Evolutionary conservation across 2,888 invertebrate genomes (phyloP), one percentile per base, ranked within the genome.

Genomic region (Allophyes oxyacanthae): DNA sequence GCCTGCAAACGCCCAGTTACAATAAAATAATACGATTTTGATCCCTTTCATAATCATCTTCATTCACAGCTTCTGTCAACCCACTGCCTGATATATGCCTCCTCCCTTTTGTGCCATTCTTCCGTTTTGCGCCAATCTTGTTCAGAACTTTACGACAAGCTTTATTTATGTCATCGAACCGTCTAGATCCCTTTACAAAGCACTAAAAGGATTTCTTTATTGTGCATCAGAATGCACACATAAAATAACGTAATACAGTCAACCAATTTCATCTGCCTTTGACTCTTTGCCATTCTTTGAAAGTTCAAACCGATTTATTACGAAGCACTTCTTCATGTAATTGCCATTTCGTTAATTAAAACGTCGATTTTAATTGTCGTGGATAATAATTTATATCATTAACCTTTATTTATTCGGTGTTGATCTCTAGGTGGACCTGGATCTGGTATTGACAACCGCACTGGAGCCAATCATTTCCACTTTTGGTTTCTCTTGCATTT

Each of bases 331-430:
- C 34, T 52, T 32, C 34, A 32, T 34, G 3, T 13, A 65, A 66
- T 50, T 54, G 0, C 36, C 10, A 38, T 36, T 65, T 38, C 59
- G 34, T 65, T 52, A 28, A 58, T 58, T 71, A 58, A 57, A 38
- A 56, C 26, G 14, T 11, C 46, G 48, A 30, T 49, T 45, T 36
- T 41, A 15, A 41, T 49, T 65, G 49, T 34, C 25, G 37, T 52
- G 44, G n/a, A 28, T 48, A 36, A 52, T 66, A 36, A 52, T 66
- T 66, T 71, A 52, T 38, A 34, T 52, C 58, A 66, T 66, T 66
- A 66, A 71, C 65, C 72, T 66, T 65, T 65, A 43, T 49, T 40
- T 34, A 55, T 57, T 65, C 44, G 46, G 46, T n/a, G n/a, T 52
- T 30, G 44, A 6, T n/a, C 14, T 36, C 15, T 38, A 20, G 65